Conservation (phyloP, 2,113 vertebrate species). For the Rhynchomys soricoides region DNA sequence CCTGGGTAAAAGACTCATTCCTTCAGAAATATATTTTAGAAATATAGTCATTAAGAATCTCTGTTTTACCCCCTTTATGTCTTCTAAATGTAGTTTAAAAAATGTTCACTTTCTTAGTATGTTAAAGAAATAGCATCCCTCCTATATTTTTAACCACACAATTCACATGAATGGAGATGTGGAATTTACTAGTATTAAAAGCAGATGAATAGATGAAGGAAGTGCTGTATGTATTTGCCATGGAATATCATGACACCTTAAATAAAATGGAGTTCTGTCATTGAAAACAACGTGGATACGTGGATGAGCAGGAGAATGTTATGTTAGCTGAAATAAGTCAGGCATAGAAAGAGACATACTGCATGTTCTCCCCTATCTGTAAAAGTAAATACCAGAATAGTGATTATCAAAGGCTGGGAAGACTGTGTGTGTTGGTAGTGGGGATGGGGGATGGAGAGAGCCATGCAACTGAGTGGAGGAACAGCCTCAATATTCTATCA, state of each 20-base stretch:
- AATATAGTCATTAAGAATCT: neutral
- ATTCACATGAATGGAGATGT: neutral
- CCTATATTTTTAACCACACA: neutral
- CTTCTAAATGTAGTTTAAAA: slow-evolving; percentile 5
- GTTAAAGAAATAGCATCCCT: neutral
- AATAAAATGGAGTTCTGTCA: neutral
- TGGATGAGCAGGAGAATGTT: neutral
- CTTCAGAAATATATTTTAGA: neutral
- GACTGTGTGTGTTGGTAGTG: neutral
- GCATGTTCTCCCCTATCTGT: neutral
- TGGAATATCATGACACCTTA: neutral
- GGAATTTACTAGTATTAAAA: neutral
- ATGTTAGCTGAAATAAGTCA: neutral
- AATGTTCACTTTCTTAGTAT: neutral
- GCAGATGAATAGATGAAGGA: neutral
- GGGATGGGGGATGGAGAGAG: neutral
- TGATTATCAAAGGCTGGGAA: neutral
- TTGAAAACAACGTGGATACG: neutral
- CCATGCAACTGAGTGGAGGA: neutral
- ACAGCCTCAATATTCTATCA: neutral
- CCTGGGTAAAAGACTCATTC: neutral
- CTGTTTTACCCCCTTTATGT: neutral
- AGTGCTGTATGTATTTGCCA: no score
- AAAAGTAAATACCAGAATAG: neutral
- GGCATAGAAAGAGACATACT: neutral